Evolutionary conservation across 2,888 invertebrate genomes (phyloP), one percentile per base, ranked within the genome.

Genomic region (Palloptera scutellata): DNA sequence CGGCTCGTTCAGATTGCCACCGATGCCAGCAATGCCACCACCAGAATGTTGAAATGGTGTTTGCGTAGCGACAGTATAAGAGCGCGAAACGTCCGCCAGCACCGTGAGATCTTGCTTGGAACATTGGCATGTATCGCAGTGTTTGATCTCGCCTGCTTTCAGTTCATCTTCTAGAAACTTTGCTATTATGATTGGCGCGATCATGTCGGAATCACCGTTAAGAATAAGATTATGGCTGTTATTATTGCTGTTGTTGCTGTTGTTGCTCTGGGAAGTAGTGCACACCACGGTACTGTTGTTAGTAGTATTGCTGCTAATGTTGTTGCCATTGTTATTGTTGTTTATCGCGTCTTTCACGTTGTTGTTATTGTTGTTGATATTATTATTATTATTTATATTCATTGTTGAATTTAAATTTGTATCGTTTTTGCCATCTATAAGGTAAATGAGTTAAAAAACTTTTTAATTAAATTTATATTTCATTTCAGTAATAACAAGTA

Each of bases 91-190:
- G 86, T 84, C 90, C 86, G 84, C 83, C 61, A 87, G 77, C n/a
- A 86, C 86, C 45, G 86, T 86, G 12, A 87, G 76, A 76, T 85
- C 87, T 75, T 83, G 84, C 54, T 80, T 83, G 64, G 88, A 87
- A 82, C 94, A 94, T 54, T 90, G 90, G 78, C 94, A 94, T 1
- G 92, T 93, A 77, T 92, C 91, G 84, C 94, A 94, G 80, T 94
- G 94, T 83, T 93, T 93, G 1, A 91, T 88, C 62, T 91, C 89
- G 65, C 91, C 90, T 73, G 89, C 84, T 75, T 95, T 94, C 69
- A 92, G 91, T 76, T 95, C 94, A 69, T 95, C 95, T 84, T 96
- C 94, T 42, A 96, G 87, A 70, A 95, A 93, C 87, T 95, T 95
- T 2, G 95, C 95, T 92, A 96, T 93, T 62, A 95, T 91, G 11